Evolutionary conservation across 2,888 invertebrate species (phyloP).

Genomic region (Rotaria sp.): DNA sequence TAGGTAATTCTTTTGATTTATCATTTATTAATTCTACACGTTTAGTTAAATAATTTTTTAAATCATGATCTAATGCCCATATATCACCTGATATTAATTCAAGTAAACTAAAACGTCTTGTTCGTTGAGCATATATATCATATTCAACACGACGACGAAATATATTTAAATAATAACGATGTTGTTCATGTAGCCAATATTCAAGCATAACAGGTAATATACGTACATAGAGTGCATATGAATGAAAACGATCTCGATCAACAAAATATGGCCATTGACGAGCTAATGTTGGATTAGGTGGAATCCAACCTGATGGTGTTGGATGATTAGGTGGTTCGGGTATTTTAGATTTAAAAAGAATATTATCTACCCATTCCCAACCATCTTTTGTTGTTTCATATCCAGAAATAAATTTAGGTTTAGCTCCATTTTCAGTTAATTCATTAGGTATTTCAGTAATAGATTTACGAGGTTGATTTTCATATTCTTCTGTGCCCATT

Average conservation of each 20-base stretch:
- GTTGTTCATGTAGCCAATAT: slow-evolving; percentile 30
- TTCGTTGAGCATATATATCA: slow-evolving; percentile 14
- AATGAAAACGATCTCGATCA: slow-evolving; percentile 29
- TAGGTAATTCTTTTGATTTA: slow-evolving; percentile 24
- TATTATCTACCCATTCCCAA: slow-evolving; percentile 22
- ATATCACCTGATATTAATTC: slow-evolving; percentile 30
- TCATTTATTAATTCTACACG: neutral
- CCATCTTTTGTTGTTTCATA: neutral
- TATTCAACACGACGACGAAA: slow-evolving; percentile 27
- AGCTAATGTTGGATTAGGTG: neutral
- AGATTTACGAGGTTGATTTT: slow-evolving; percentile 16
- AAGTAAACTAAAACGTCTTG: slow-evolving; percentile 26
- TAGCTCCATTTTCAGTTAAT: neutral
- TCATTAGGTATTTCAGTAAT: slow-evolving; percentile 21
- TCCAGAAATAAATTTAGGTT: slow-evolving; percentile 8
- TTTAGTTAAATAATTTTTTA: slow-evolving; percentile 9
- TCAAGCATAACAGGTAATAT: slow-evolving; percentile 29
- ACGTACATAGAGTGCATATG: neutral
- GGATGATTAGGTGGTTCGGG: slow-evolving; percentile 22
- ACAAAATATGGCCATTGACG: slow-evolving; percentile 22
- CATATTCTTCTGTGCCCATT: neutral
- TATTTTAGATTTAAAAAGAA: neutral
- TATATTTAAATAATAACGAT: slow-evolving; percentile 15
- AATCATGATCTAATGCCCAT: slow-evolving; percentile 29
- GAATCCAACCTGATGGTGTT: slow-evolving; percentile 11